Evolutionary conservation across 1,140 invertebrate species (phyloP).

Genomic region (Andrena cerasifolii): DNA sequence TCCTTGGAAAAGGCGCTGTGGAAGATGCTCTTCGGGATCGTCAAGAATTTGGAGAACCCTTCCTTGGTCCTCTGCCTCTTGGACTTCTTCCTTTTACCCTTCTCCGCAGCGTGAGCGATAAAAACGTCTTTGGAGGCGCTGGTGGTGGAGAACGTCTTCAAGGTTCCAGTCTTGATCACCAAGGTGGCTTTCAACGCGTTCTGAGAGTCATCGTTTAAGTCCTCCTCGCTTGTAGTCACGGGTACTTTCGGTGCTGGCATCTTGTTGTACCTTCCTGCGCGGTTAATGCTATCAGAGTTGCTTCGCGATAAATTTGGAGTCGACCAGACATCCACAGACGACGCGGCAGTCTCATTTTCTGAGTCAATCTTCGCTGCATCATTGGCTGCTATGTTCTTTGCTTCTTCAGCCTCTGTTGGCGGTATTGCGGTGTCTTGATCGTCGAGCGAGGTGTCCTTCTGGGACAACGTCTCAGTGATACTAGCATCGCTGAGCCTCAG

Average conservation of each 20-base stretch:
- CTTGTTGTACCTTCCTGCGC: conserved; percentile 80
- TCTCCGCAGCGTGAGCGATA: conserved; percentile 47
- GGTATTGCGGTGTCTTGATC: no score
- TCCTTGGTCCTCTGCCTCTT: conserved; percentile 67
- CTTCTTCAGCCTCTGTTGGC: not conserved
- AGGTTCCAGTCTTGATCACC: conserved; percentile 76
- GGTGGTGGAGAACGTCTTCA: conserved; percentile 73
- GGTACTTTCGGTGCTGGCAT: conserved; percentile 77
- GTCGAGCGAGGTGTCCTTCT: no score
- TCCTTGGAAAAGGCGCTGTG: conserved; percentile 76
- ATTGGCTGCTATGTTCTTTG: no score
- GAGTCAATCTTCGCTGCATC: not conserved
- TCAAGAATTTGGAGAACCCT: conserved; percentile 74
- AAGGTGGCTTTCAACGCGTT: conserved; percentile 76
- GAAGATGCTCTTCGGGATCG: conserved; percentile 78
- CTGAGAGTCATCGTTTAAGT: conserved; percentile 47
- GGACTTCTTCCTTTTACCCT: conserved; percentile 52
- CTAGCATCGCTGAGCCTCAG: not conserved
- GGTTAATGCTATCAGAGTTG: conserved; percentile 62
- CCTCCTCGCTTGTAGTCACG: conserved; percentile 41
- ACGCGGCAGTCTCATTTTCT: not conserved
- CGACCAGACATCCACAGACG: conserved; percentile 44
- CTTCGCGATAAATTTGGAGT: conserved; percentile 59
- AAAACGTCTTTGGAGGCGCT: conserved; percentile 64
- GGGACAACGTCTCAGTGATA: not conserved